Evolutionary conservation across 2,888 invertebrate genomes (phyloP), one percentile per base, ranked within the genome.

Genomic region (Dascillus cervinus): DNA sequence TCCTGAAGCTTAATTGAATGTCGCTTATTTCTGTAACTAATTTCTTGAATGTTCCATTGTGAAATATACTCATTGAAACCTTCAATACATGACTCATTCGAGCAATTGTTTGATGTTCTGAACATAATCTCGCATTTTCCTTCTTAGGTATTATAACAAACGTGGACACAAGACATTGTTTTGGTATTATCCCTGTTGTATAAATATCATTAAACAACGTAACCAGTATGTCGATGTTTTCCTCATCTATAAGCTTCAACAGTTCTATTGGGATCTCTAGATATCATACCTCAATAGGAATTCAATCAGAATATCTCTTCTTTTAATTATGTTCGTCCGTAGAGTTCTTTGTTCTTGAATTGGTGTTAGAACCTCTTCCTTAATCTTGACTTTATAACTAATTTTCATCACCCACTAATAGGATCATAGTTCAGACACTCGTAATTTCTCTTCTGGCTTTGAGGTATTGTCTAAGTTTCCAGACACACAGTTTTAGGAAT

Each of bases 231-330:
- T 5, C 23, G 11, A 23, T 23, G n/a, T 23, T 11, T 23, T 23
- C 23, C 5, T 23, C 8, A 13, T 23, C 23, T 12, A 23, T 23
- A 10, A 23, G 11, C 8, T 23, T 23, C 23, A 23, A 10, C 5
- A 23, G 11, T 3, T 23, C 22, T 23, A 23, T 23, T 23, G 23
- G 23, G 8, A 23, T 23, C 11, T n/a, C 23, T n/a, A n/a, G n/a
- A n/a, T n/a, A n/a, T n/a, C n/a, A n/a, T n/a, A n/a, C n/a, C n/a
- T n/a, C n/a, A n/a, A n/a, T n/a, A n/a, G n/a, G n/a, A n/a, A n/a
- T n/a, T n/a, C n/a, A n/a, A n/a, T n/a, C n/a, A n/a, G n/a, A n/a
- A n/a, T n/a, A n/a, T n/a, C n/a, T n/a, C n/a, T n/a, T n/a, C n/a
- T n/a, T n/a, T n/a, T n/a, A n/a, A n/a, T n/a, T n/a, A n/a, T n/a